A percentile compares a stretch with the other conserved stretches of the same genome.
Evolutionary conservation across 2,797 vertebrate species (phyloP).

Genomic region (Cuculus canorus): DNA sequence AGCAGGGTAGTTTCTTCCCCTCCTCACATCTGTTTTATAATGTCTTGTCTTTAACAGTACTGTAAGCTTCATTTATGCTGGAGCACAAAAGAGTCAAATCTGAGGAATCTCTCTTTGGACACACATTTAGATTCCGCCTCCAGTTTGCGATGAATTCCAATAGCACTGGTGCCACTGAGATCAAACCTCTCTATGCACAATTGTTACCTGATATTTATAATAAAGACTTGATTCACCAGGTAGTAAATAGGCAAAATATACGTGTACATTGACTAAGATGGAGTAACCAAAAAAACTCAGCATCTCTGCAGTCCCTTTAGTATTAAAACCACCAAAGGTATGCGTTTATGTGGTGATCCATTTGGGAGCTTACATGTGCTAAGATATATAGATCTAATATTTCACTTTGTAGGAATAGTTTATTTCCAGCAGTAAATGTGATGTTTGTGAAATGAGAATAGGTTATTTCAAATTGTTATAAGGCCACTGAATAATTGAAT

Average conservation of each 20-base stretch:
- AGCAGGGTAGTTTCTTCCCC: neutral
- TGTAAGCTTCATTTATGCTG: neutral
- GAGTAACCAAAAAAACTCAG: neutral
- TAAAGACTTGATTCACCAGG: neutral
- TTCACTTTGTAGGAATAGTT: conserved; percentile 58
- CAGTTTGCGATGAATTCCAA: neutral
- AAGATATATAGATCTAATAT: conserved; percentile 57
- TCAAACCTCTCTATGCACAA: neutral
- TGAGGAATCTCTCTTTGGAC: neutral
- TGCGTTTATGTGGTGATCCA: neutral
- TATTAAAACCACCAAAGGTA: conserved; percentile 21
- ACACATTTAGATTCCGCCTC: neutral
- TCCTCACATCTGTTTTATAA: neutral
- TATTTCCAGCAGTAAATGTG: conserved; percentile 69
- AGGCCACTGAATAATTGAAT: conserved; percentile 72
- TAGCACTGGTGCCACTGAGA: neutral
- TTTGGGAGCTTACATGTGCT: neutral
- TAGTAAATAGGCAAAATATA: conserved; percentile 13
- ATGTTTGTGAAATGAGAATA: conserved; percentile 68
- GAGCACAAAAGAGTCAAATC: neutral
- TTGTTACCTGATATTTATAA: neutral
- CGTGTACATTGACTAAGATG: neutral
- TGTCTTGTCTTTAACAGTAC: neutral
- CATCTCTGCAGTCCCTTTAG: neutral
- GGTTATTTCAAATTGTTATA: conserved; percentile 59